Conservation (phyloP, 2,797 vertebrate species). For the Craterocephalus amniculus region DNA sequence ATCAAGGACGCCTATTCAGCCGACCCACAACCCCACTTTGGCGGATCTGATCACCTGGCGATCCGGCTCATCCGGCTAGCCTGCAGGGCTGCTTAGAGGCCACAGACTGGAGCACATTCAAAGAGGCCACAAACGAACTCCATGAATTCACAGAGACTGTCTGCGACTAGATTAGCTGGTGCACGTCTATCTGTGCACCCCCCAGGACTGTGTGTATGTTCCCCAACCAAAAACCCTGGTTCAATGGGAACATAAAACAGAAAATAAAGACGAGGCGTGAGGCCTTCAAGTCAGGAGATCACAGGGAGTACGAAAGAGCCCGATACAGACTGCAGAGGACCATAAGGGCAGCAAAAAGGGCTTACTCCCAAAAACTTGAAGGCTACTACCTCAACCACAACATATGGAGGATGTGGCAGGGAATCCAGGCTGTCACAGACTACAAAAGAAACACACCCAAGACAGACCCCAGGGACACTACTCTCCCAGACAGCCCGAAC, state of each 20-base stretch:
- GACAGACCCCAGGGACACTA: not conserved
- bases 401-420: not conserved
- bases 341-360: not conserved
- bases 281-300: not conserved
- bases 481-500: not conserved
- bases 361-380: not conserved
- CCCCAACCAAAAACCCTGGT: not conserved
- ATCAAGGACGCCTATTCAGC: too few species aligned
- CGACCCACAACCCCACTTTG: too few species aligned
- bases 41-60: not conserved
- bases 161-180: not conserved
- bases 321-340: fast-evolving
- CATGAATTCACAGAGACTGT: not conserved
- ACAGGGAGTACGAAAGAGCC: not conserved
- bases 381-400: not conserved
- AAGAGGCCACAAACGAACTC: not conserved
- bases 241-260: not conserved
- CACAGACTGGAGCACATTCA: not conserved
- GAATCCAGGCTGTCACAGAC: not conserved
- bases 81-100: not conserved
- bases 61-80: not conserved
- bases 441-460: not conserved
- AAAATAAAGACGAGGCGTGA: constrained; percentile 1
- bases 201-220: fast-evolving
- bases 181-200: not conserved